Percentiles rank a stretch among this genome's conserved stretches.
Conservation (phyloP, 2,888 invertebrate genomes). For the Patella caerulea region DNA sequence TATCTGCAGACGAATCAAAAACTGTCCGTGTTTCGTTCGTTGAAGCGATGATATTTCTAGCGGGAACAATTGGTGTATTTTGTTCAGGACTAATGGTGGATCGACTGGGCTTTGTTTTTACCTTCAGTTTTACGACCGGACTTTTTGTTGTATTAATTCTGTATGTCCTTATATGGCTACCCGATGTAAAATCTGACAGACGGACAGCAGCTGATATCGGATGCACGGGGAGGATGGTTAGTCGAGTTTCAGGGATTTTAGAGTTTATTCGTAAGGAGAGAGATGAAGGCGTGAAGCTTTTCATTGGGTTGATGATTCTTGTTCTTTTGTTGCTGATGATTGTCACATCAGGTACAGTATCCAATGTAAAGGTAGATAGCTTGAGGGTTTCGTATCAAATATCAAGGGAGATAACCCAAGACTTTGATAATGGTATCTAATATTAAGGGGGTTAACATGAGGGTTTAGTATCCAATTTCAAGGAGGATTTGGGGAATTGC, state of each 20-base stretch:
- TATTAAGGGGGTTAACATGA: no score
- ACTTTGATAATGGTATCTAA: no score
- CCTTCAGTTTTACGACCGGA: slow-evolving; percentile 66
- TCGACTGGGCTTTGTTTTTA: slow-evolving; percentile 65
- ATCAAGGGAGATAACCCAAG: no score
- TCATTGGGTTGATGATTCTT: slow-evolving; percentile 42
- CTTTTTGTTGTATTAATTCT: slow-evolving; percentile 65
- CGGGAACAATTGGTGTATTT: slow-evolving; percentile 87
- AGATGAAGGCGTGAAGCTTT: slow-evolving; percentile 35
- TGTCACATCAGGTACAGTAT: slow-evolving; percentile 47
- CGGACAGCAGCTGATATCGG: background rate
- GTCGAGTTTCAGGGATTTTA: slow-evolving; percentile 35
- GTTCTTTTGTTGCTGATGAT: slow-evolving; percentile 46
- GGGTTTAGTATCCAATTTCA: no score
- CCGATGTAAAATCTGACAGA: background rate
- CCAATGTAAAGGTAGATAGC: no score
- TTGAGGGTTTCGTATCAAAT: no score
- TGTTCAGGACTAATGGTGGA: slow-evolving; percentile 84
- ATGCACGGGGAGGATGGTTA: slow-evolving; percentile 19
- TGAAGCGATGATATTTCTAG: slow-evolving; percentile 85
- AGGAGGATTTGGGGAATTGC: no score
- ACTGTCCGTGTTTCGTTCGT: slow-evolving; percentile 86
- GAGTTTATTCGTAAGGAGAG: slow-evolving; percentile 48
- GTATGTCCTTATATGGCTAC: slow-evolving; percentile 63
- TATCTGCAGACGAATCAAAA: slow-evolving; percentile 79